Evolutionary conservation across 2,888 invertebrate species (phyloP).

Genomic region (Spatulosminthurus flaviceps): DNA sequence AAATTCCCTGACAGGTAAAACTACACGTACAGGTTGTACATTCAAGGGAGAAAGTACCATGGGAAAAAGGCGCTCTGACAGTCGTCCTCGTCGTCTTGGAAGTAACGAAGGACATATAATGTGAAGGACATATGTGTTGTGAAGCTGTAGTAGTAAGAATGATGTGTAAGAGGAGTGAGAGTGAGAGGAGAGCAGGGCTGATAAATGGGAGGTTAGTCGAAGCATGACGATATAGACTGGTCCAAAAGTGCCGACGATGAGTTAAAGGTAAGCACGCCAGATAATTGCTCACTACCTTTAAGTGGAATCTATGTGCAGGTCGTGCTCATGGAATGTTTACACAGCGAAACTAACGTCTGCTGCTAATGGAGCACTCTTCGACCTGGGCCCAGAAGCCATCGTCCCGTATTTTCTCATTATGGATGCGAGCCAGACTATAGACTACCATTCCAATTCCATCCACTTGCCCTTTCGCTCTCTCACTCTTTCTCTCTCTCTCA

Average conservation of each 20-base stretch:
- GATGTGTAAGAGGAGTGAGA: too few relatives aligned
- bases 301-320: slow-evolving; percentile 14
- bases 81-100: too few relatives aligned
- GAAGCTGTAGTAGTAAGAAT: too few relatives aligned
- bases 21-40: too few relatives aligned
- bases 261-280: slow-evolving; percentile 9
- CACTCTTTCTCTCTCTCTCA: not conserved
- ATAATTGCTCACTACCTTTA: slow-evolving; percentile 11
- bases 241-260: slow-evolving; percentile 9
- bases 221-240: too few relatives aligned
- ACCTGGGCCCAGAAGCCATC: not conserved
- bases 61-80: too few relatives aligned
- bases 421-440: slow-evolving; percentile 1
- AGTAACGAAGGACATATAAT: too few relatives aligned
- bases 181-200: too few relatives aligned
- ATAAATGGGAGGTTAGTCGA: too few relatives aligned
- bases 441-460: slow-evolving; percentile 18
- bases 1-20: too few relatives aligned
- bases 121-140: too few relatives aligned
- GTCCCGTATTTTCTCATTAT: not conserved
- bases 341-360: slow-evolving; percentile 5
- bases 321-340: slow-evolving; percentile 14
- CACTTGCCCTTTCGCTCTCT: not conserved
- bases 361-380: slow-evolving; percentile 10
- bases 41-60: too few relatives aligned